Evolutionary conservation across 2,113 vertebrate genomes (phyloP).

Genomic region (Neopipo cinnamomea): DNA sequence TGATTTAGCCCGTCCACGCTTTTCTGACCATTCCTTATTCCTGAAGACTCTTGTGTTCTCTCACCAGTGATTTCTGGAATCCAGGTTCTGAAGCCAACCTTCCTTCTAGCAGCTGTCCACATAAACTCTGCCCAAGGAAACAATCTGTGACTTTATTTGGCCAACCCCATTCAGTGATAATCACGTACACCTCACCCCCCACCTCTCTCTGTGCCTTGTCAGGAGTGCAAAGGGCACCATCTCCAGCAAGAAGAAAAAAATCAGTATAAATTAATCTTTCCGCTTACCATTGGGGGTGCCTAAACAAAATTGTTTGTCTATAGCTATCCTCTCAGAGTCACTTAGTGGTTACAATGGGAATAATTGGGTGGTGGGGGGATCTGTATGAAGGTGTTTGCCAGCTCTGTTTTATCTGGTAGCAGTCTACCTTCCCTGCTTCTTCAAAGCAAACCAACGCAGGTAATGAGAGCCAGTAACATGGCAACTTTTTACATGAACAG

Average conservation of each 20-base stretch:
- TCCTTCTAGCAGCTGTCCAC: not conserved
- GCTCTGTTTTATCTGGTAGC: not conserved
- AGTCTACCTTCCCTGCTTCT: not conserved
- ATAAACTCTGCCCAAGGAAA: not conserved
- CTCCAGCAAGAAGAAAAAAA: not conserved
- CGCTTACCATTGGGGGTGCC: not conserved
- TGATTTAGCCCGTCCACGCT: not conserved
- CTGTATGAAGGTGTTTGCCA: not conserved
- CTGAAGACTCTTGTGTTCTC: not conserved
- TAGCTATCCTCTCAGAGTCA: not conserved
- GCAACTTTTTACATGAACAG: constrained; percentile 5
- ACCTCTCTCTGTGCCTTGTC: not conserved
- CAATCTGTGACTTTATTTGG: not conserved
- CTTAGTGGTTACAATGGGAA: not conserved
- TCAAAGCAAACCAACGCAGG: constrained; percentile 5
- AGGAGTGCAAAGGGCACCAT: not conserved
- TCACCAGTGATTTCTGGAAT: not conserved
- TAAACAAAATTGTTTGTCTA: not conserved
- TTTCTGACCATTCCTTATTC: not conserved
- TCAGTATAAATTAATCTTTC: not conserved
- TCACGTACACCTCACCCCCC: rapidly evolving
- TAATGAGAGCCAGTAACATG: not conserved
- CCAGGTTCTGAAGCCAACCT: not conserved
- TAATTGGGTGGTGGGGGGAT: rapidly evolving
- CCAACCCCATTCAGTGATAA: not conserved